These are phyloP conservation scores for Drosophila infuscata DNA, from an alignment of 2,888 invertebrate species.

Conservation along the genomic window DNA sequence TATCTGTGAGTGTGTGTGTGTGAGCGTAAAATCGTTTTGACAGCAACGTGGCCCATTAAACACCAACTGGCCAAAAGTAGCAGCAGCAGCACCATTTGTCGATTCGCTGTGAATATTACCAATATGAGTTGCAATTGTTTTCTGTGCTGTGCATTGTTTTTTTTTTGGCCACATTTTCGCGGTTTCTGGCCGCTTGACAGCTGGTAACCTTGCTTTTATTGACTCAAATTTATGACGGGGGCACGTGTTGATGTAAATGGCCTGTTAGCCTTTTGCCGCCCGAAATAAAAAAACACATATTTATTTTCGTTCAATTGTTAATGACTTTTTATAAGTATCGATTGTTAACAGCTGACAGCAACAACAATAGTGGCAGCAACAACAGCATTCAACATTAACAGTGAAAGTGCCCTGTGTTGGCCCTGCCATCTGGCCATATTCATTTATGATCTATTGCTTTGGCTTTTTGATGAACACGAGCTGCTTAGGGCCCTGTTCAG, in stretches of 20 bases:
- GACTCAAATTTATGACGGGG: conserved; percentile 53
- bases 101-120: conserved; percentile 30
- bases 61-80: conserved; percentile 23
- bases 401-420: conserved; percentile 58
- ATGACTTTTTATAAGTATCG: conserved; percentile 34
- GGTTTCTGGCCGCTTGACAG: conserved; percentile 46
- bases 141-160: conserved; percentile 39
- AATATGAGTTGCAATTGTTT: conserved; percentile 46
- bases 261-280: conserved; percentile 63
- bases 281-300: conserved; percentile 4
- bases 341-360: conserved; percentile 36
- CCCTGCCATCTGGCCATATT: conserved; percentile 24
- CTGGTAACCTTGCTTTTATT: conserved; percentile 67
- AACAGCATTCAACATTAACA: conserved; percentile 3
- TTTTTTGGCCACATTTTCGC: conserved; percentile 38
- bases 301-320: conserved; percentile 51
- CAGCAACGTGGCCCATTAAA: conserved; percentile 47
- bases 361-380: conserved; percentile 2
- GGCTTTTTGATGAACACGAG: conserved; percentile 46
- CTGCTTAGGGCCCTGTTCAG: conserved; percentile 49
- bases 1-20: too few relatives aligned
- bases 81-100: conserved; percentile 10
- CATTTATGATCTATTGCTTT: conserved; percentile 55
- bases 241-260: conserved; percentile 59
- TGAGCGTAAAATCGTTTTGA: background rate